A percentile compares a stretch with the other conserved stretches of the same genome.
These are phyloP conservation scores for Probosciger aterrimus DNA, from an alignment of 2,113 vertebrate genomes.

Conservation along the genomic window DNA sequence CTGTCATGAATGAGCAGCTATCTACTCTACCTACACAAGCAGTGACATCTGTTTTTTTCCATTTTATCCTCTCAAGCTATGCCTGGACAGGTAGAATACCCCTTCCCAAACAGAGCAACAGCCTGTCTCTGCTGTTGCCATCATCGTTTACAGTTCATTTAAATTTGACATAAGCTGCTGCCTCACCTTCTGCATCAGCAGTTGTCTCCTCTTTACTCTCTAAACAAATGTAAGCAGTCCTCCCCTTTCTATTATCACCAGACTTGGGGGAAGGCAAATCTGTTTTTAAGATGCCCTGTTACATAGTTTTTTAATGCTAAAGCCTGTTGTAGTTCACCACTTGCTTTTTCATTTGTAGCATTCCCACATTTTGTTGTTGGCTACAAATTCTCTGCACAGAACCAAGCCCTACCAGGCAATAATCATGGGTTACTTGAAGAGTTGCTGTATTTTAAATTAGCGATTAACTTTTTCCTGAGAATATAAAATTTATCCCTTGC, in stretches of 20 bases:
- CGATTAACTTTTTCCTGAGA: neutral
- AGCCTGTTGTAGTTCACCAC: accelerated
- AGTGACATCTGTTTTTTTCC: neutral
- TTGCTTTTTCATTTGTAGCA: neutral
- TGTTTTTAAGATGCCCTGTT: neutral
- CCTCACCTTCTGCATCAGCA: neutral
- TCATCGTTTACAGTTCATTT: neutral
- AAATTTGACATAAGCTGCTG: neutral
- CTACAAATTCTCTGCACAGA: neutral
- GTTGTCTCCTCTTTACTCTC: neutral
- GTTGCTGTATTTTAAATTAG: neutral
- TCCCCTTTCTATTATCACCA: neutral
- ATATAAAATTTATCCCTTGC: neutral
- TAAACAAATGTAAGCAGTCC: neutral
- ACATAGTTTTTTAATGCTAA: neutral
- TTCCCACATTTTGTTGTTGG: neutral
- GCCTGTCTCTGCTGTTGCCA: neutral
- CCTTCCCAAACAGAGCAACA: neutral
- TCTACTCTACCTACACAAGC: neutral
- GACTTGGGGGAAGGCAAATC: neutral
- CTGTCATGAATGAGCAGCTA: neutral
- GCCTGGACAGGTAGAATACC: neutral
- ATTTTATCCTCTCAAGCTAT: neutral
- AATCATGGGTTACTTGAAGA: neutral
- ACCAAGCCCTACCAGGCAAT: neutral